Conservation (phyloP, 1,140 invertebrate species). For the Microplitis mediator region DNA sequence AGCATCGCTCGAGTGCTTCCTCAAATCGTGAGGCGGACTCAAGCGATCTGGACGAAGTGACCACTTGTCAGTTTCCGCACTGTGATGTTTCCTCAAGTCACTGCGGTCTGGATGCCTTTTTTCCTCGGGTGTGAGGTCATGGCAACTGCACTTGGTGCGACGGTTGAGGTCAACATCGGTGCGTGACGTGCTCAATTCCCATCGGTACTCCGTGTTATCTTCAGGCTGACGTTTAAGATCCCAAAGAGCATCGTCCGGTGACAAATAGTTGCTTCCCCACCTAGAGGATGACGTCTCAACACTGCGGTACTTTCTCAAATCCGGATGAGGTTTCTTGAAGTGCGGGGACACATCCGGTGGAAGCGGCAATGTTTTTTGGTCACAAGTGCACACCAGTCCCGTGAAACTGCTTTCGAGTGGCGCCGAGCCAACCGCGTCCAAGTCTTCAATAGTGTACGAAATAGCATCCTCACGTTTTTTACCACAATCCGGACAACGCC, state of each 20-base stretch:
- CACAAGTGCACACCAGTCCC: conserved; percentile 38
- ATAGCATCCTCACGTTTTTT: conserved; percentile 49
- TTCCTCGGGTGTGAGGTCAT: conserved; percentile 48
- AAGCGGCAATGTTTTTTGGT: conserved; percentile 9
- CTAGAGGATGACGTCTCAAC: conserved; percentile 38
- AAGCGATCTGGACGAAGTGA: conserved; percentile 42
- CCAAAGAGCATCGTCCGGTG: conserved; percentile 54
- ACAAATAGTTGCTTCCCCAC: conserved; percentile 49
- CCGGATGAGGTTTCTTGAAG: conserved; percentile 27
- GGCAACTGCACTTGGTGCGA: conserved; percentile 48
- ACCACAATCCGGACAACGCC: conserved; percentile 48
- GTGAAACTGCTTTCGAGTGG: conserved; percentile 43
- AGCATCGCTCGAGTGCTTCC: conserved; percentile 58
- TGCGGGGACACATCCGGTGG: not conserved
- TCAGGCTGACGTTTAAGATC: conserved; percentile 47
- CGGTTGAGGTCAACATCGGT: conserved; percentile 52
- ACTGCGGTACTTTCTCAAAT: conserved; percentile 45
- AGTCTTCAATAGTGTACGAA: conserved; percentile 56
- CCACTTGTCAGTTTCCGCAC: conserved; percentile 58
- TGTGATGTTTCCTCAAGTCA: conserved; percentile 58
- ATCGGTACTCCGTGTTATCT: conserved; percentile 52
- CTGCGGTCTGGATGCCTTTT: conserved; percentile 49
- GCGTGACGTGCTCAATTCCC: conserved; percentile 54
- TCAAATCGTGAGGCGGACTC: conserved; percentile 47
- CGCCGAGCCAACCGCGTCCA: conserved; percentile 51